Base-by-base conservation (phyloP, 2,113 vertebrate genomes). In the Passer montanus region DNA sequence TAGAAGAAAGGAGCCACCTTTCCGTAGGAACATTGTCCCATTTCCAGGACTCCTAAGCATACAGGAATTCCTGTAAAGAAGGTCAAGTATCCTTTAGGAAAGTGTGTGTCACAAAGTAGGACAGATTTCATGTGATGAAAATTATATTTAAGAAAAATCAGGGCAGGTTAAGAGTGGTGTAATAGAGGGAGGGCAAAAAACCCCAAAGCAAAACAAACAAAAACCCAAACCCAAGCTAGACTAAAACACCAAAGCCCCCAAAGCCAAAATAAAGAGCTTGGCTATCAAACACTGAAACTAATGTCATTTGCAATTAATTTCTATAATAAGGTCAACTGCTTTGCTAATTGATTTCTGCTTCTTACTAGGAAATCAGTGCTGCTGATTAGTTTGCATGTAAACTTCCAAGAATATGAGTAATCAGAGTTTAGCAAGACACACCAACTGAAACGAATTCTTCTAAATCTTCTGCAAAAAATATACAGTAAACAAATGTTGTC, bases 1-100 rank as follows among this genome's bases (percentile, higher is more conserved):
- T 73, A 86, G 84, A 92, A 87, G 46, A 62, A 85, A 56, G 86
- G 85, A 97, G 78, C 68, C 88, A 95, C 85, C 52, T 94, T 94
- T 96, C 93, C 14, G 8, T 94, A 84, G 89, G 94, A 95, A 83
- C 80, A 81, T 89, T 96, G 95, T 97, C 94, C 47, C 37, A 30
- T 82, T 97, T 97, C 96, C 97, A 98, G 94, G 85, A 97, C 92
- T 97, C 63, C 66, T 94, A 94, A 94, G 79, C 64, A 87, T 50
- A 96, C 93, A 97, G 91, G 88, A 97, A 97, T 97, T 97, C 96
- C 94, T 97, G 91, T 93, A 80, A 96, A 96, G 88, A 96, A 95
- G 95, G 94, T 90, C 88, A 95, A 94, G 43, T 93, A 50, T 97
- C 96, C 90, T 94, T 93, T 58, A 86, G 97, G 94, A 97, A 97